A percentile compares a stretch with the other conserved stretches of the same genome.
Evolutionary conservation across 2,113 vertebrate genomes (phyloP).

Genomic region (Odobenus rosmarus): DNA sequence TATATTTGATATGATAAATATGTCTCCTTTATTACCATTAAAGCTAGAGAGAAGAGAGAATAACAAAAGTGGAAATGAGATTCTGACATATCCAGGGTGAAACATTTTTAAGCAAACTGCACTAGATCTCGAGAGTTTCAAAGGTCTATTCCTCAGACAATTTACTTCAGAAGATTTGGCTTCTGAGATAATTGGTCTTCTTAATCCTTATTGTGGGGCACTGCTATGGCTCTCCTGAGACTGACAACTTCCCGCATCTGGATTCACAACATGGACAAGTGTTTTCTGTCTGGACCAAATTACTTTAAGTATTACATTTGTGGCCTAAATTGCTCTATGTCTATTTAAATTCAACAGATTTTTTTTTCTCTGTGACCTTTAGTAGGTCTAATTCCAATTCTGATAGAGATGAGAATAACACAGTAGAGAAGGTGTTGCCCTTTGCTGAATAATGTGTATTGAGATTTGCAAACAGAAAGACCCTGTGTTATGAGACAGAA

Average conservation of each 20-base stretch:
- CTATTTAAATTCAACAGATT: constrained; percentile 70
- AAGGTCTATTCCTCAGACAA: constrained; percentile 60
- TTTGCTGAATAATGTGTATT: constrained; percentile 31
- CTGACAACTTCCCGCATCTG: constrained; percentile 44
- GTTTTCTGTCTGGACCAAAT: constrained; percentile 72
- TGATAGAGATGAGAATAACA: constrained; percentile 31
- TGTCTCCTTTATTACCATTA: constrained; percentile 34
- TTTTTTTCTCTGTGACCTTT: constrained; percentile 52
- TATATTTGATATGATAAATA: constrained; percentile 59
- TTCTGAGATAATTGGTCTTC: constrained; percentile 68
- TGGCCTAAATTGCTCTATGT: constrained; percentile 49
- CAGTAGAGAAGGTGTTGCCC: neutral
- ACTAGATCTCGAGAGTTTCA: constrained; percentile 60
- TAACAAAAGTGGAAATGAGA: constrained; percentile 57
- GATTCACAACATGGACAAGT: constrained; percentile 68
- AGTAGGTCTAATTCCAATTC: constrained; percentile 58
- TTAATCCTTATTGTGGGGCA: constrained; percentile 48
- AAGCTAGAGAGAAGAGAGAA: neutral
- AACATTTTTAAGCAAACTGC: constrained; percentile 56
- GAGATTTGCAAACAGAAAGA: constrained; percentile 21
- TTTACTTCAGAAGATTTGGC: constrained; percentile 70
- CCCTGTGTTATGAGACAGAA: neutral
- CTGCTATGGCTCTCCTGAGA: constrained; percentile 36
- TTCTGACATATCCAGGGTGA: constrained; percentile 45
- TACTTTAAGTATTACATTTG: constrained; percentile 62